Evolutionary conservation across 1,140 invertebrate genomes (phyloP).

Genomic region (Theocolax elegans): DNA sequence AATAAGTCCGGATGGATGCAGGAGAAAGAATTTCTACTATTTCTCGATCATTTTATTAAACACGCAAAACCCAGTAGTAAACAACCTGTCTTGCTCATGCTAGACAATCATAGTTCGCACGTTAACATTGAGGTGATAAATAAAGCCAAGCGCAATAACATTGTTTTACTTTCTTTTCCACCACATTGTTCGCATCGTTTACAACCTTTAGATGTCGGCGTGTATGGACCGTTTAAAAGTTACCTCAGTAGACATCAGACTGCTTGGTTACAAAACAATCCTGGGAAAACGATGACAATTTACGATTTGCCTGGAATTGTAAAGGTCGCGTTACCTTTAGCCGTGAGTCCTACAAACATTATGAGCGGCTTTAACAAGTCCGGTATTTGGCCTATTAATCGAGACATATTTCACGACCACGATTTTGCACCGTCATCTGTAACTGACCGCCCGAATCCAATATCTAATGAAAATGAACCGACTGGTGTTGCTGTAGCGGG

Average conservation of each 20-base stretch:
- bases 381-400: constrained; percentile 58
- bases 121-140: constrained; percentile 3
- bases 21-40: neutral
- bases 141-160: constrained; percentile 48
- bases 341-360: constrained; percentile 59
- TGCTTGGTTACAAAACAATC: constrained; percentile 50
- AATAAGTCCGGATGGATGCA: constrained; percentile 32
- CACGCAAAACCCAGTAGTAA: constrained; percentile 28
- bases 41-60: constrained; percentile 14
- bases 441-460: too few species aligned
- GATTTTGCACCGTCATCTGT: constrained; percentile 52
- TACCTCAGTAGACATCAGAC: constrained; percentile 39
- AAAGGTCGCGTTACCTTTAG: constrained; percentile 43
- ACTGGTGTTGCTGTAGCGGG: too few species aligned
- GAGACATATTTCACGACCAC: constrained; percentile 54
- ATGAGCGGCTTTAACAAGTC: constrained; percentile 49
- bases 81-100: constrained; percentile 37
- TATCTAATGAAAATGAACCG: too few species aligned
- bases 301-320: constrained; percentile 53
- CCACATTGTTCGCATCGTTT: constrained; percentile 65
- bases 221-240: constrained; percentile 64
- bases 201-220: constrained; percentile 61
- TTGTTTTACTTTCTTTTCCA: constrained; percentile 62
- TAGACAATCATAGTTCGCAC: constrained; percentile 42
- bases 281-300: constrained; percentile 45